phyloP scores from a whole-genome alignment of 2,888 invertebrate genomes.

The Parnassius smintheus region DNA sequence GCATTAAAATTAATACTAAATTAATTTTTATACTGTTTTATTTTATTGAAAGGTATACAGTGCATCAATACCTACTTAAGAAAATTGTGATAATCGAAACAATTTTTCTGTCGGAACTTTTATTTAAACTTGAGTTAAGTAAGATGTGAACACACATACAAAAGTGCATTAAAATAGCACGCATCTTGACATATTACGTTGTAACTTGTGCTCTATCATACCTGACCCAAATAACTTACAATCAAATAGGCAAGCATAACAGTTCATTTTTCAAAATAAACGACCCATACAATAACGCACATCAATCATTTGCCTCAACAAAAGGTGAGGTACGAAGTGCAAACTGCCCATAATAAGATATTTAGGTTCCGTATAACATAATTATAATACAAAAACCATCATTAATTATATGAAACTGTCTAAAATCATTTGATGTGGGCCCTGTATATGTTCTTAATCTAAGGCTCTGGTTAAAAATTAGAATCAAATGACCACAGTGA shows the following conservation, averaged over 20 bases:
- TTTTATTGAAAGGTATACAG: no score
- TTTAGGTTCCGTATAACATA: conserved; percentile 11
- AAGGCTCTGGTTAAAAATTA: not conserved
- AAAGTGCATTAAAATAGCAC: not conserved
- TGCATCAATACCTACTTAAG: no score
- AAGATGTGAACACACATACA: not conserved
- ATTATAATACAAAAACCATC: conserved; percentile 1
- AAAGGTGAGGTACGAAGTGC: conserved; percentile 64
- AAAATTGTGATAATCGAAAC: no score
- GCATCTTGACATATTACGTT: conserved; percentile 22
- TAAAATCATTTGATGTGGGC: no score
- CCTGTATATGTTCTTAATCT: no score
- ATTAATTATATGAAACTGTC: no score
- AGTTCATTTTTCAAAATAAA: conserved; percentile 71
- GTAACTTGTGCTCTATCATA: conserved; percentile 43
- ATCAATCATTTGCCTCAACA: conserved; percentile 69
- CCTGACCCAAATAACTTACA: conserved; percentile 51
- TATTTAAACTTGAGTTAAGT: no score
- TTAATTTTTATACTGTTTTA: no score
- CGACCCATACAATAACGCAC: conserved; percentile 64
- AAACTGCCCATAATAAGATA: conserved; percentile 19
- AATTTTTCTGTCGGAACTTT: no score
- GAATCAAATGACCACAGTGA: no score
- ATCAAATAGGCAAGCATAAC: conserved; percentile 63
- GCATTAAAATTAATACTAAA: no score